Conservation (phyloP, 2,888 invertebrate species). For the Eupithecia tripunctaria region DNA sequence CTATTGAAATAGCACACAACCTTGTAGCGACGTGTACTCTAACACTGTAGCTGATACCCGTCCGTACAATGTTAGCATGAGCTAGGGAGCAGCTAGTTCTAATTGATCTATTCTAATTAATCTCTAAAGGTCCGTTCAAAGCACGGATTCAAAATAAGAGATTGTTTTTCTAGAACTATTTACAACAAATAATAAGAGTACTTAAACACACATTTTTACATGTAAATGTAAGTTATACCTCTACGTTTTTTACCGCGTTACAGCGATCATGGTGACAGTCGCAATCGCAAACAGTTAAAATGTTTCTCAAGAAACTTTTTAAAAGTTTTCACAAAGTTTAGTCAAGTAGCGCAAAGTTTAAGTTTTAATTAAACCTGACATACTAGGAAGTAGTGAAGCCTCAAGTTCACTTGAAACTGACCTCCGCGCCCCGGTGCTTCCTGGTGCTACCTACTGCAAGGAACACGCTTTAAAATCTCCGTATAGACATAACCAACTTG, state of each 20-base stretch:
- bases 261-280: no score
- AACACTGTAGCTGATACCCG: slow-evolving; percentile 14
- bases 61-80: slow-evolving; percentile 16
- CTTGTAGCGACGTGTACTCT: slow-evolving; percentile 13
- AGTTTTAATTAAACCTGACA: slow-evolving; percentile 23
- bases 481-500: background rate
- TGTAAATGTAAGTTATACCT: background rate
- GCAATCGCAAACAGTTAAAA: no score
- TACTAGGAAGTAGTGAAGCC: slow-evolving; percentile 12
- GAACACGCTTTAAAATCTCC: background rate
- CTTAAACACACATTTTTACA: no score
- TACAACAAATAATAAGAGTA: no score
- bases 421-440: background rate
- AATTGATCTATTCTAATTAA: no score
- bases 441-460: background rate
- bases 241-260: no score
- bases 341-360: slow-evolving; percentile 5
- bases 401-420: slow-evolving; percentile 12
- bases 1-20: slow-evolving; percentile 21
- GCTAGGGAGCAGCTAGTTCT: background rate
- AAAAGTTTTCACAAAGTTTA: background rate
- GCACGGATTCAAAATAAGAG: no score
- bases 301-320: background rate
- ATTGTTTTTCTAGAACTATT: no score
- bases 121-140: no score